Conservation (phyloP, 2,113 vertebrate genomes). For the Pelmatolapia mariae region DNA sequence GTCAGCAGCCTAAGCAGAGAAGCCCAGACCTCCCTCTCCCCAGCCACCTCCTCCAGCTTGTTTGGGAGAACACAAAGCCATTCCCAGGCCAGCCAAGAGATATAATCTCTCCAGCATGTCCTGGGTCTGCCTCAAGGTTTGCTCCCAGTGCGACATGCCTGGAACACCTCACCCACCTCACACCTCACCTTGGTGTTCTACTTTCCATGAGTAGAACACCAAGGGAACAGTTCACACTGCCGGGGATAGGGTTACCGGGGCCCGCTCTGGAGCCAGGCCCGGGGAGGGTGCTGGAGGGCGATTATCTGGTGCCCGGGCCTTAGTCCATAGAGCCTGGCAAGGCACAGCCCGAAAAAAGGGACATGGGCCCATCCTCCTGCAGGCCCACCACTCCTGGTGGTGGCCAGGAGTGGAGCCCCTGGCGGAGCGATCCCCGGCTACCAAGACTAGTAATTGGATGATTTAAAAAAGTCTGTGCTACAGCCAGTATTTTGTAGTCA, state of each 20-base stretch:
- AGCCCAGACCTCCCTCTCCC: not conserved
- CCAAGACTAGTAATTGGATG: not conserved
- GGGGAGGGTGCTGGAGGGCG: not conserved
- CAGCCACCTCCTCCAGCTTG: not conserved
- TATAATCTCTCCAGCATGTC: not conserved
- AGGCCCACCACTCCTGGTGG: not conserved
- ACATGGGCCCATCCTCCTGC: not conserved
- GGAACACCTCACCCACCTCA: not conserved
- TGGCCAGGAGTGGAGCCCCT: not conserved
- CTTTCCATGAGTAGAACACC: not conserved
- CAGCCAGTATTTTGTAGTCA: not conserved
- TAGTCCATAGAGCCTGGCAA: not conserved
- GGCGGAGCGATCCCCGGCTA: accelerated
- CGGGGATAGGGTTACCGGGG: not conserved
- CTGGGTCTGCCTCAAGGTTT: not conserved
- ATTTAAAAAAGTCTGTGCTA: not conserved
- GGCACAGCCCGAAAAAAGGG: not conserved
- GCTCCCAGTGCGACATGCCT: not conserved
- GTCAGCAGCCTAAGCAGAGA: not conserved
- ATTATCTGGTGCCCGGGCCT: not conserved
- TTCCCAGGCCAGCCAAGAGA: accelerated
- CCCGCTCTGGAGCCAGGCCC: not conserved
- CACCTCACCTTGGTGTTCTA: not conserved
- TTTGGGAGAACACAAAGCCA: not conserved
- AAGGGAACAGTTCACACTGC: not conserved